These are phyloP conservation scores for Musca vetustissima DNA, from an alignment of 1,140 invertebrate species.

Conservation along the genomic window DNA sequence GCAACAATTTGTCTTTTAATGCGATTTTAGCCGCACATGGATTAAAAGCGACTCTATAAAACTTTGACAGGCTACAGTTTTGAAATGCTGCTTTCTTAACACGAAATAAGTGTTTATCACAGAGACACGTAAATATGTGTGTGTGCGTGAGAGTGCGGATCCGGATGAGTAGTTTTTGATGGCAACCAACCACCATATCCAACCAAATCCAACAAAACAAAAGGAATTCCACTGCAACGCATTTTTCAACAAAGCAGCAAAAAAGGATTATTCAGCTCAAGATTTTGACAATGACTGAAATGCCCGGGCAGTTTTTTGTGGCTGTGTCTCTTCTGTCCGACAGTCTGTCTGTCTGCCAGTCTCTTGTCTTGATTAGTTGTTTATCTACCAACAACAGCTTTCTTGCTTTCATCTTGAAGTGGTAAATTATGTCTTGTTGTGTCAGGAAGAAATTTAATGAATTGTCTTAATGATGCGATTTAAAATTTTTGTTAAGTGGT, in stretches of 20 bases:
- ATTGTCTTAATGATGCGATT: conserved; percentile 8
- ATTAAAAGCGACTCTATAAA: conserved; percentile 22
- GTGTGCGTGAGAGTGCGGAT: background rate
- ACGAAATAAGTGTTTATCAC: background rate
- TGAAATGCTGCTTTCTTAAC: no score
- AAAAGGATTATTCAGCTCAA: conserved; percentile 17
- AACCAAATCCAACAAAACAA: background rate
- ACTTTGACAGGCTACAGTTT: conserved; percentile 12
- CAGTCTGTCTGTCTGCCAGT: background rate
- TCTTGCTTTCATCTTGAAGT: no score
- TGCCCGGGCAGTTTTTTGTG: no score
- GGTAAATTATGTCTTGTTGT: conserved; percentile 4
- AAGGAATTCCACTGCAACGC: background rate
- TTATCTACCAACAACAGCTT: no score
- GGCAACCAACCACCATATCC: no score
- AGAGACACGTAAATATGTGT: background rate
- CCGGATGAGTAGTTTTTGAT: background rate
- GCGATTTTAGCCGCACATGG: conserved; percentile 19
- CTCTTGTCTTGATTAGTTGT: no score
- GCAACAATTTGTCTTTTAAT: conserved; percentile 23
- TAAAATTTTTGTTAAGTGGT: conserved; percentile 16
- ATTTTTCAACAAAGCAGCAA: background rate
- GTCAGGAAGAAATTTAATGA: background rate
- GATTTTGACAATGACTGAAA: conserved; percentile 16
- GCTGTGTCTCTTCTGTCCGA: background rate